These are phyloP conservation scores for Spicauda simplicius DNA, from an alignment of 2,888 invertebrate genomes.

Conservation along the genomic window DNA sequence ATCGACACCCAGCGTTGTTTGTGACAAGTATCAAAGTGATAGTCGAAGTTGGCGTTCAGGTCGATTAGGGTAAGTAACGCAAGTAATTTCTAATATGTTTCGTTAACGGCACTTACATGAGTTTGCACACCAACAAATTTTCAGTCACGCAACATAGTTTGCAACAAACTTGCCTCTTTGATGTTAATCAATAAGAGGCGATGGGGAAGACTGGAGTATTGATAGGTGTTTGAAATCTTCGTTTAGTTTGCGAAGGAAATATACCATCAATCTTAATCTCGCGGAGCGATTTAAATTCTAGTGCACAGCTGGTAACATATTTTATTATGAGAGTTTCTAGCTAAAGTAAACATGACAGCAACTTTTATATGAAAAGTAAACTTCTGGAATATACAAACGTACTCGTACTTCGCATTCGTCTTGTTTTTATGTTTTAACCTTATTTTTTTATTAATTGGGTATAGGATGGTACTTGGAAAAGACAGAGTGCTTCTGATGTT, in stretches of 20 bases:
- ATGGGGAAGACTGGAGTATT: conserved; percentile 8
- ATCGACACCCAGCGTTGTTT: conserved; percentile 35
- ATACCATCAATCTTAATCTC: conserved; percentile 12
- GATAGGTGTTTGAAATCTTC: conserved; percentile 35
- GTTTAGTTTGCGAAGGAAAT: conserved; percentile 13
- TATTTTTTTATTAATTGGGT: too few relatives aligned
- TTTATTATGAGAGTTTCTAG: background rate
- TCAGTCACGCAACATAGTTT: conserved; percentile 65
- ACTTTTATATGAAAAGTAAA: background rate
- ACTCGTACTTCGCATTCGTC: too few relatives aligned
- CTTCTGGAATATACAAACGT: too few relatives aligned
- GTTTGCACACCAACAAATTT: conserved; percentile 65
- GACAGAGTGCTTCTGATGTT: too few relatives aligned
- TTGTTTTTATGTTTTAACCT: too few relatives aligned
- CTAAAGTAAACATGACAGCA: background rate
- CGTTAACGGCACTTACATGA: conserved; percentile 75
- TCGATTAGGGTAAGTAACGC: conserved; percentile 73
- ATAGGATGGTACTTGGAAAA: too few relatives aligned
- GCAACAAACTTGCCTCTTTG: conserved; percentile 64
- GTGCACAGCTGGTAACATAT: background rate
- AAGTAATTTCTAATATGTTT: conserved; percentile 80
- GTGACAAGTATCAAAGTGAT: conserved; percentile 64
- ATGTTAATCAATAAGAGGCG: conserved; percentile 62
- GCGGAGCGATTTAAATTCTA: background rate
- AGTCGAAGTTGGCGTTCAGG: conserved; percentile 63